Percentiles rank a stretch among this genome's conserved stretches.
phyloP scores from a whole-genome alignment of 2,113 vertebrate genomes.

The Oncorhynchus tshawytscha region DNA sequence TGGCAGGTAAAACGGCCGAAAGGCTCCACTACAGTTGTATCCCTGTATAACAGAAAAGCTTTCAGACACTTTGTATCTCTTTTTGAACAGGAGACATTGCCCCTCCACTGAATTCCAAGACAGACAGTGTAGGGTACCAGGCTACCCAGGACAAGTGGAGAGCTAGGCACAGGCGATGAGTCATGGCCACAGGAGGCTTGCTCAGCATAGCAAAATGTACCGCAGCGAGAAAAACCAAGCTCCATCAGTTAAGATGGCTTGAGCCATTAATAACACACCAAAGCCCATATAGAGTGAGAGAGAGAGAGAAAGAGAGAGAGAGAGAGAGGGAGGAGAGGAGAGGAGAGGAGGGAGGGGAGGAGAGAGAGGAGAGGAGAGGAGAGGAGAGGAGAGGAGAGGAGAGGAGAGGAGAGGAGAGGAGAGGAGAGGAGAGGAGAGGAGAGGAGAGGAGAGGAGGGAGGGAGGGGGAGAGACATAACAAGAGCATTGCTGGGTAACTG shows the following conservation, averaged over 20 bases:
- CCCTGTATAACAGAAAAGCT: too few species aligned
- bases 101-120: too few species aligned
- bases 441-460: background rate
- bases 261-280: background rate
- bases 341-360: too few species aligned
- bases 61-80: too few species aligned
- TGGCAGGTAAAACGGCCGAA: too few species aligned
- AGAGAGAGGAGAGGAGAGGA: background rate
- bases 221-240: too few species aligned
- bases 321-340: background rate
- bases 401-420: background rate
- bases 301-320: background rate
- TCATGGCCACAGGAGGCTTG: background rate
- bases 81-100: too few species aligned
- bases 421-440: background rate
- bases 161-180: background rate
- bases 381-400: too few species aligned
- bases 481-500: conserved; percentile 32
- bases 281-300: background rate
- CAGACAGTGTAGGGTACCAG: too few species aligned
- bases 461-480: background rate
- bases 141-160: background rate
- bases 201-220: background rate
- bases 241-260: background rate
- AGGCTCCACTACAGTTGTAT: too few species aligned